phyloP scores from a whole-genome alignment of 1,140 invertebrate species.

The Gerris buenoi region DNA sequence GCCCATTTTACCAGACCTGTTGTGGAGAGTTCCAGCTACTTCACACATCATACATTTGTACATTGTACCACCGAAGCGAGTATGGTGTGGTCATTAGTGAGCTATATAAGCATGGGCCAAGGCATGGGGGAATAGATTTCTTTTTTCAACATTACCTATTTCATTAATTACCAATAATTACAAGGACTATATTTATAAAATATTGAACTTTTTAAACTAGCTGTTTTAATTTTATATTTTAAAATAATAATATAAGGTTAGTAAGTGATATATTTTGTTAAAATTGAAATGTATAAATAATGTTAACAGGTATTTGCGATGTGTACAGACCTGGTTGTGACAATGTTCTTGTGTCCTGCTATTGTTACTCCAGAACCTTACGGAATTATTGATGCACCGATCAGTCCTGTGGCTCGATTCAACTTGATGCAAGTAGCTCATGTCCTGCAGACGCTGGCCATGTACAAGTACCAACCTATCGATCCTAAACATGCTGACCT shows the following conservation, averaged over 20 bases:
- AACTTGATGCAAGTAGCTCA: constrained; percentile 83
- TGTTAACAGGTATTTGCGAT: constrained; percentile 52
- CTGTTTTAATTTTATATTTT: too few species aligned
- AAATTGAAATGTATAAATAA: constrained; percentile 23
- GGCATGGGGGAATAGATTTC: too few species aligned
- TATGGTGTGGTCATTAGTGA: too few species aligned
- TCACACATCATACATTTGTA: too few species aligned
- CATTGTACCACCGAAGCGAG: too few species aligned
- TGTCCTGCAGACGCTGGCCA: constrained; percentile 77
- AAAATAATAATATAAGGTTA: neutral
- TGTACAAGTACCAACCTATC: constrained; percentile 66
- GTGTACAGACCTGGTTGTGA: constrained; percentile 84
- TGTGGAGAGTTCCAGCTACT: too few species aligned
- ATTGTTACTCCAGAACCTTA: constrained; percentile 91
- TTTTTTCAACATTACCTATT: too few species aligned
- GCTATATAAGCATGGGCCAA: too few species aligned
- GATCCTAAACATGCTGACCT: constrained; percentile 55
- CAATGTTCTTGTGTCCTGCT: constrained; percentile 87
- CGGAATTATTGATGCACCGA: constrained; percentile 88
- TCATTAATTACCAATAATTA: too few species aligned
- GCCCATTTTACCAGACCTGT: too few species aligned
- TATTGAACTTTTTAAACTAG: too few species aligned
- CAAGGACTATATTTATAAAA: too few species aligned
- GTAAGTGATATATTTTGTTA: neutral
- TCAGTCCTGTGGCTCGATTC: constrained; percentile 75